A percentile compares a stretch with the other conserved stretches of the same genome.
phyloP scores from a whole-genome alignment of 2,888 invertebrate genomes.

The Sthenelais limicola region DNA sequence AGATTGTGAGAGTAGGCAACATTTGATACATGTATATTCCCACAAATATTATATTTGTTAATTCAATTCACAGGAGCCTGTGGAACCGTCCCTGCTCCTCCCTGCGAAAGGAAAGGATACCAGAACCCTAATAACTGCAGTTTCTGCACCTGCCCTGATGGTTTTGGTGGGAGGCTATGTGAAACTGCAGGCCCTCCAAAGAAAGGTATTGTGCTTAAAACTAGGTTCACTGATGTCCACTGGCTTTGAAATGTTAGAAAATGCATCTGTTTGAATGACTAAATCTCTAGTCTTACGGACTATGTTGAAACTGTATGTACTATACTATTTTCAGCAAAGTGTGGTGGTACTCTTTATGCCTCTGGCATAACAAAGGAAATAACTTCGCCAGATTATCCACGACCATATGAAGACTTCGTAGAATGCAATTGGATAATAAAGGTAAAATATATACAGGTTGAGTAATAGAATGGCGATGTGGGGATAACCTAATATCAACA shows the following conservation, averaged over 20 bases:
- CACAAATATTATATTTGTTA: neutral
- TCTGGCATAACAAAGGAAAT: neutral
- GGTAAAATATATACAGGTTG: no score
- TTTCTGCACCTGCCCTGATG: constrained; percentile 64
- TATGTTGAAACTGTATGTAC: no score
- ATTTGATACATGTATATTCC: no score
- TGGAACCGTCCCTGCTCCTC: neutral
- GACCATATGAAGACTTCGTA: constrained; percentile 40
- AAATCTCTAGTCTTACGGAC: no score
- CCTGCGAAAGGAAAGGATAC: constrained; percentile 48
- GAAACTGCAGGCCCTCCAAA: constrained; percentile 54
- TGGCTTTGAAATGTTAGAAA: no score
- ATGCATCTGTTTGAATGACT: no score
- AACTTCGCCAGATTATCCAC: constrained; percentile 45
- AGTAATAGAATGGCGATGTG: no score
- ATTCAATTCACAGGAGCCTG: constrained; percentile 24
- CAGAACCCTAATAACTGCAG: constrained; percentile 61
- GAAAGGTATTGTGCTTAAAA: no score
- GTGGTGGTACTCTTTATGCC: constrained; percentile 6
- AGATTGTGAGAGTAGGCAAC: no score
- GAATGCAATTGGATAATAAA: constrained; percentile 46
- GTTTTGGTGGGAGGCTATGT: constrained; percentile 61
- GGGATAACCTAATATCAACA: no score
- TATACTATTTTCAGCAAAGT: constrained; percentile 11
- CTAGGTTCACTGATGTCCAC: no score